A percentile compares a stretch with the other conserved stretches of the same genome.
These are phyloP conservation scores for Campaea margaritaria DNA, from an alignment of 2,888 invertebrate species.

Conservation along the genomic window DNA sequence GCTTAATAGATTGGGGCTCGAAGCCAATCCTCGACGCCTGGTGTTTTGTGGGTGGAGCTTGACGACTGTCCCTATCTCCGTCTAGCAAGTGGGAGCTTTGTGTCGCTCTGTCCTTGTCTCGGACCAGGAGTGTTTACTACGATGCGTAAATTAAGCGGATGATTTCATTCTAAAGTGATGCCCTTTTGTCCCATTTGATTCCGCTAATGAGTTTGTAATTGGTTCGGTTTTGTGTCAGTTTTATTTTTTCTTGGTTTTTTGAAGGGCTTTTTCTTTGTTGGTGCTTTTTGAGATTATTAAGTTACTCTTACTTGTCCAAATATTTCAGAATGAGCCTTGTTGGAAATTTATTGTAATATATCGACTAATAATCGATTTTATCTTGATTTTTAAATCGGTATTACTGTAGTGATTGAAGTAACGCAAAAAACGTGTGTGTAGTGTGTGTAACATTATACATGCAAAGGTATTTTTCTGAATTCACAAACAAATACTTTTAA, in stretches of 20 bases:
- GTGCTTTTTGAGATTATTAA: not conserved
- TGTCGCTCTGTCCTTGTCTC: conserved; percentile 49
- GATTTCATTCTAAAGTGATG: conserved; percentile 74
- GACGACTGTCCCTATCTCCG: conserved; percentile 47
- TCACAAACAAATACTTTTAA: no score
- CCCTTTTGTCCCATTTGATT: conserved; percentile 62
- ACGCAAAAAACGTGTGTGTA: no score
- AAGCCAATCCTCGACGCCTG: conserved; percentile 74
- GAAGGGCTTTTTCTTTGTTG: not conserved
- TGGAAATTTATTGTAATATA: no score
- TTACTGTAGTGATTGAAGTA: no score
- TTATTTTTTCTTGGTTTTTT: conserved; percentile 7
- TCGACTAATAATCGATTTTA: no score
- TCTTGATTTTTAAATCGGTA: no score
- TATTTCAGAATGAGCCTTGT: no score
- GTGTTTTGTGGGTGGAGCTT: conserved; percentile 68
- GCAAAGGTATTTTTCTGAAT: no score
- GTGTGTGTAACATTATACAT: no score
- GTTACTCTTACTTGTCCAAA: not conserved
- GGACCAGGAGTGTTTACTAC: conserved; percentile 64
- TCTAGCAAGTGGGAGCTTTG: conserved; percentile 37
- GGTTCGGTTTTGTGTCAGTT: conserved; percentile 33
- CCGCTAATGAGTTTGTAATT: conserved; percentile 66
- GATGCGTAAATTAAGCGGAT: conserved; percentile 74
- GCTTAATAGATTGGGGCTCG: conserved; percentile 63